Evolutionary conservation across 2,888 invertebrate species (phyloP).

Genomic region (Diarsia dahlii): DNA sequence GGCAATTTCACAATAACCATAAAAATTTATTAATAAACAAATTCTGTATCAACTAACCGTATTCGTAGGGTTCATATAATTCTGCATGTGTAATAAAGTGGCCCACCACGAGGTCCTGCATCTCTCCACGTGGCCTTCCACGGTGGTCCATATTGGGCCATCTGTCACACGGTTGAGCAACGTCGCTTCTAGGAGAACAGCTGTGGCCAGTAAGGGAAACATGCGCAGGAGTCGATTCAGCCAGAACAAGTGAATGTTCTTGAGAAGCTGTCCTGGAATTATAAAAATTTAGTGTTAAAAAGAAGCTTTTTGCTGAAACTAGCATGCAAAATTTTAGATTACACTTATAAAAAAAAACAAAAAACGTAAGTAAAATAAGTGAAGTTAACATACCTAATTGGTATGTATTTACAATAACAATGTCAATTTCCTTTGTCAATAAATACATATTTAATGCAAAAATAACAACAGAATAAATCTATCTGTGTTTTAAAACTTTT

Average conservation of each 20-base stretch:
- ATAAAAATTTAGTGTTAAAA: not conserved
- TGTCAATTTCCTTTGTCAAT: too few species aligned
- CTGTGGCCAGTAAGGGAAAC: slow-evolving; percentile 76
- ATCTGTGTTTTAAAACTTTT: too few species aligned
- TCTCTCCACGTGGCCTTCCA: slow-evolving; percentile 60
- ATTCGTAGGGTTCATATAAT: slow-evolving; percentile 70
- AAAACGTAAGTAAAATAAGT: too few species aligned
- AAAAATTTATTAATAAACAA: not conserved
- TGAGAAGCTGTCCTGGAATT: slow-evolving; percentile 66
- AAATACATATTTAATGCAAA: too few species aligned
- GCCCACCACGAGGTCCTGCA: slow-evolving; percentile 80
- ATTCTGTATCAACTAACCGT: slow-evolving; percentile 63
- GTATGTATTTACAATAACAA: too few species aligned
- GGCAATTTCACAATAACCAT: not conserved
- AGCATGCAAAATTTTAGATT: not conserved
- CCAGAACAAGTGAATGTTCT: slow-evolving; percentile 78
- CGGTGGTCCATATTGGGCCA: slow-evolving; percentile 72
- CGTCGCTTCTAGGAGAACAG: slow-evolving; percentile 74
- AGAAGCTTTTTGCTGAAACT: not conserved
- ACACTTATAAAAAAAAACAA: too few species aligned
- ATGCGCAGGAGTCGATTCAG: slow-evolving; percentile 77
- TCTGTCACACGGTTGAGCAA: slow-evolving; percentile 72
- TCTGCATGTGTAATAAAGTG: slow-evolving; percentile 78
- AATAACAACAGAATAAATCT: too few species aligned
- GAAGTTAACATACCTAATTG: too few species aligned